Percentiles rank a stretch among this genome's conserved stretches.
Evolutionary conservation across 2,113 vertebrate species (phyloP).

Genomic region (Channa maculata): DNA sequence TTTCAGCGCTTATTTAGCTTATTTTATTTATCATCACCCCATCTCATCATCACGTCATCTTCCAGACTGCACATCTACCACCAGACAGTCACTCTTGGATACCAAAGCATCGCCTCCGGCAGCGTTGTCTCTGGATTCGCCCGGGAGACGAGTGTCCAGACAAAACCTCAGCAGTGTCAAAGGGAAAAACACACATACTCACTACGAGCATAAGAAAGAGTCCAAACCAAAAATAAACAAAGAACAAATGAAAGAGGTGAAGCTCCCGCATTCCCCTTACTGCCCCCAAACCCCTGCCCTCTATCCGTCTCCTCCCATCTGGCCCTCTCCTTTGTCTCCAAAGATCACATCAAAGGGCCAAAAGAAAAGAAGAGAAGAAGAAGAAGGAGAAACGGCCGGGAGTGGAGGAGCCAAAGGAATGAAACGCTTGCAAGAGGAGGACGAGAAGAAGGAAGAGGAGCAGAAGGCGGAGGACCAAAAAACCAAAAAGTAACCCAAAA

Average conservation of each 20-base stretch:
- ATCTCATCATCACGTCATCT: constrained; percentile 46
- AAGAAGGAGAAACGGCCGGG: constrained; percentile 31
- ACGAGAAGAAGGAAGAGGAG: constrained; percentile 49
- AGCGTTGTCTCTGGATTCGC: constrained; percentile 70
- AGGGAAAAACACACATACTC: constrained; percentile 52
- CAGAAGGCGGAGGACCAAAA: constrained; percentile 74
- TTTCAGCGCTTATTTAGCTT: constrained; percentile 42
- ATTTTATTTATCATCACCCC: constrained; percentile 53
- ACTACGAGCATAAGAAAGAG: constrained; percentile 56
- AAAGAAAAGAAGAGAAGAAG: constrained; percentile 54
- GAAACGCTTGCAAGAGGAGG: constrained; percentile 54
- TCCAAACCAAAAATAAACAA: constrained; percentile 69
- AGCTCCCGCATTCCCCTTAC: constrained; percentile 60
- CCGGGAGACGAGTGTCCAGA: constrained; percentile 78
- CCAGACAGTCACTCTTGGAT: constrained; percentile 76
- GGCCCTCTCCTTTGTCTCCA: constrained; percentile 73
- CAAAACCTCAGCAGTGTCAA: constrained; percentile 80
- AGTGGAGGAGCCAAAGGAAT: constrained; percentile 58
- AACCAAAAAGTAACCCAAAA: constrained; percentile 80
- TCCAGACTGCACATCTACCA: constrained; percentile 66
- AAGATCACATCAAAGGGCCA: constrained; percentile 76
- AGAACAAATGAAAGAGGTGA: constrained; percentile 70
- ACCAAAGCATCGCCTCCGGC: constrained; percentile 78
- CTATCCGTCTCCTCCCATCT: constrained; percentile 69
- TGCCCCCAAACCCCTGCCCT: constrained; percentile 77